phyloP scores from a whole-genome alignment of 2,888 invertebrate species.

The Onchidella celtica region DNA sequence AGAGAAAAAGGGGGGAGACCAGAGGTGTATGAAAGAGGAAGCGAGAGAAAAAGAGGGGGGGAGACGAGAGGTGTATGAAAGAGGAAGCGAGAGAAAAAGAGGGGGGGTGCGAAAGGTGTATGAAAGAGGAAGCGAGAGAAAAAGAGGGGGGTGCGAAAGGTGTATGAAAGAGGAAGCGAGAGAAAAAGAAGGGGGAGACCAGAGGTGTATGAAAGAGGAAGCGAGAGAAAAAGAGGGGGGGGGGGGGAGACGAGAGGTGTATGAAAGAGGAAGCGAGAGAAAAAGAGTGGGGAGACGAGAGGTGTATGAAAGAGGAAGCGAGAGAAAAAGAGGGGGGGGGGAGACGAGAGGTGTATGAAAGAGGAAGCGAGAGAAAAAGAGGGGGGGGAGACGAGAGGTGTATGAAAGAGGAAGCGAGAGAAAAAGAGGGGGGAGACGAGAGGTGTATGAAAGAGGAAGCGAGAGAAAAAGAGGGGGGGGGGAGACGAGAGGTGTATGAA shows the following conservation, averaged over 20 bases:
- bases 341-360: too few relatives aligned
- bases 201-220: background rate
- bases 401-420: too few relatives aligned
- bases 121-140: background rate
- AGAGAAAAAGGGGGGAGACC: background rate
- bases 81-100: background rate
- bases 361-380: too few relatives aligned
- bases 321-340: too few relatives aligned
- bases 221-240: slow-evolving; percentile 15
- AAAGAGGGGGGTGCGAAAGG: background rate
- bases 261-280: background rate
- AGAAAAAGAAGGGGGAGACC: background rate
- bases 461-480: too few relatives aligned
- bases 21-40: too few relatives aligned
- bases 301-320: too few relatives aligned
- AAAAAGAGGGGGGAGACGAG: too few relatives aligned
- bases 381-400: too few relatives aligned
- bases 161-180: background rate
- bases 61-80: background rate
- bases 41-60: background rate
- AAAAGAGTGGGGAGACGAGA: background rate
- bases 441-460: too few relatives aligned
- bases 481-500: too few relatives aligned
- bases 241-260: background rate
- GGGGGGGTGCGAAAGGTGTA: background rate